Percentiles rank a stretch among this genome's conserved stretches.
These are phyloP conservation scores for Polypedilum pembai DNA, from an alignment of 1,140 invertebrate genomes.

Conservation along the genomic window DNA sequence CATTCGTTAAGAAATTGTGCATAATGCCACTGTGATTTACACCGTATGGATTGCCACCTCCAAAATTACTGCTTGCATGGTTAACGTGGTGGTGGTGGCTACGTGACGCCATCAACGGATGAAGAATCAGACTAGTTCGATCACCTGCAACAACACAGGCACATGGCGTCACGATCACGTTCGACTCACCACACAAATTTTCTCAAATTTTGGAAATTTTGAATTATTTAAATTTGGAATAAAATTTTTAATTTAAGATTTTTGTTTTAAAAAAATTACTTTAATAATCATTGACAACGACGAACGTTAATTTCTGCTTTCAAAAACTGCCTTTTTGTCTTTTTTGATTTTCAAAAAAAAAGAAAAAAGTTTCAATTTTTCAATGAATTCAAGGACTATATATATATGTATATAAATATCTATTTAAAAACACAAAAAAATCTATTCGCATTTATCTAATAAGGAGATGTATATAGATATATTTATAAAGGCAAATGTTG, in stretches of 20 bases:
- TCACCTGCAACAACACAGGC: slow-evolving; percentile 32
- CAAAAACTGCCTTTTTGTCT: slow-evolving; percentile 9
- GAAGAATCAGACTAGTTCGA: slow-evolving; percentile 36
- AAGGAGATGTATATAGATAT: not conserved
- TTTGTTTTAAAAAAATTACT: not conserved
- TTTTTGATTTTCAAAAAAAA: not conserved
- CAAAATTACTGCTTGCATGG: not conserved
- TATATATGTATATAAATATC: slow-evolving; percentile 2
- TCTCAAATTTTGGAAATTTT: slow-evolving; percentile 1
- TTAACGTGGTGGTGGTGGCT: slow-evolving; percentile 32
- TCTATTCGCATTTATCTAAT: slow-evolving; percentile 18
- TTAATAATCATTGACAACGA: not conserved
- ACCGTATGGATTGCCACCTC: not conserved
- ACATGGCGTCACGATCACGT: slow-evolving; percentile 30
- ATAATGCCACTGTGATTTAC: slow-evolving; percentile 10
- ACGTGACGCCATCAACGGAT: slow-evolving; percentile 41
- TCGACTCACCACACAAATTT: slow-evolving; percentile 26
- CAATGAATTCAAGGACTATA: not conserved
- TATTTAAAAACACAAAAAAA: not conserved
- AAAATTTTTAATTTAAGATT: no score
- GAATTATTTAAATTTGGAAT: no score
- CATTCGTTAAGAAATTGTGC: not conserved
- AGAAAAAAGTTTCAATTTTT: not conserved
- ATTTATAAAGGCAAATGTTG: slow-evolving; percentile 1
- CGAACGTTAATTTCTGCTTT: slow-evolving; percentile 14